These are phyloP conservation scores for Rhopalosiphum padi DNA, from an alignment of 1,140 invertebrate genomes.

Conservation along the genomic window DNA sequence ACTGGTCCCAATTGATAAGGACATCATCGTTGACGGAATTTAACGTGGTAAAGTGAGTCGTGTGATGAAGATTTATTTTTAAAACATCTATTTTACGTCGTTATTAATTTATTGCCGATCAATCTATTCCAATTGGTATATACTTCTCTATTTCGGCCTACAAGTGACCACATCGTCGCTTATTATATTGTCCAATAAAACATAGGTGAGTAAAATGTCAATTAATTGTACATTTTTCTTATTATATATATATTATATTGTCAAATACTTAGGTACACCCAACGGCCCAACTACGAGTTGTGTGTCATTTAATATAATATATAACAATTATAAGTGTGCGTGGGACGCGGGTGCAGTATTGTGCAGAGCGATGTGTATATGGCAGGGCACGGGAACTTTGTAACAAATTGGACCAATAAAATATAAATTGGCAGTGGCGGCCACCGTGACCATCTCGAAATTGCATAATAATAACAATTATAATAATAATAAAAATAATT, in stretches of 20 bases:
- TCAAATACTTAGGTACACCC: not conserved
- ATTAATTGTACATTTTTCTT: not conserved
- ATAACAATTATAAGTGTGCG: not conserved
- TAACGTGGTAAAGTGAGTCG: not conserved
- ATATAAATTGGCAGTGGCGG: constrained; percentile 48
- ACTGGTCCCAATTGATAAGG: not conserved
- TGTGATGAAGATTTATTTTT: not conserved
- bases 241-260: not conserved
- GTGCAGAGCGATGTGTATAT: not conserved
- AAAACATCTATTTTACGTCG: not conserved
- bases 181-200: not conserved
- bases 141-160: not conserved
- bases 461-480: not conserved
- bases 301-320: not conserved
- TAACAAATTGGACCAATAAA: constrained; percentile 50
- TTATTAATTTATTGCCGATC: not conserved
- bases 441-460: not conserved
- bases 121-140: not conserved
- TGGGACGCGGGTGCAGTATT: not conserved
- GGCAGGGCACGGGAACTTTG: not conserved
- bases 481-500: constrained; percentile 13
- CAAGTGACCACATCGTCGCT: not conserved
- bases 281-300: not conserved
- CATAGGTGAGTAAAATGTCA: not conserved
- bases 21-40: not conserved